phyloP scores from a whole-genome alignment of 2,797 vertebrate genomes.

The Anisognathus igniventris region DNA sequence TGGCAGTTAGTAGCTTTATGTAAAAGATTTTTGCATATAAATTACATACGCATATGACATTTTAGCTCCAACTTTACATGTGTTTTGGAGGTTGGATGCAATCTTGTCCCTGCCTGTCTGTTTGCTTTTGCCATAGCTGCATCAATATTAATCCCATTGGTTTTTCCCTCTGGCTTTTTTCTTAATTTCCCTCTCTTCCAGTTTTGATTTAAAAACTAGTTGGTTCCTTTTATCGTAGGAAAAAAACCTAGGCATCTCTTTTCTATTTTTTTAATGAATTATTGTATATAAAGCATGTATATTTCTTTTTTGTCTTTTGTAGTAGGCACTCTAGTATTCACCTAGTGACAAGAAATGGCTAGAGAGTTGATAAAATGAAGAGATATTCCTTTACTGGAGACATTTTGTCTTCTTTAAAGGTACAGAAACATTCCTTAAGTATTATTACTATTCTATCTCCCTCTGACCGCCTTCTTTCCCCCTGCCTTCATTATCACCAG shows the following conservation, averaged over 20 bases:
- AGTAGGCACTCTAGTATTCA: neutral
- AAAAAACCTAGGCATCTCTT: neutral
- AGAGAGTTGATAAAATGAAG: neutral
- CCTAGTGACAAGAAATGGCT: neutral
- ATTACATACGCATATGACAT: constrained; percentile 76
- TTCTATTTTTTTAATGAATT: neutral
- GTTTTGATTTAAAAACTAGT: constrained; percentile 3
- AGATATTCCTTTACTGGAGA: neutral
- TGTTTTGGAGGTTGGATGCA: constrained; percentile 73
- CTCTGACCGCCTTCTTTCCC: neutral
- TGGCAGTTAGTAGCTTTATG: constrained; percentile 69
- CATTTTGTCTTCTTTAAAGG: neutral
- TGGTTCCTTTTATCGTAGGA: neutral
- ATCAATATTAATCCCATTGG: constrained; percentile 68
- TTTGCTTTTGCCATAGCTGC: constrained; percentile 62
- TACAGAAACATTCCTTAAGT: neutral
- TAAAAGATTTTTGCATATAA: constrained; percentile 75
- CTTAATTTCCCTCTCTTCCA: constrained; percentile 16
- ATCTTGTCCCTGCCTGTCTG: constrained; percentile 68
- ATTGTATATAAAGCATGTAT: neutral
- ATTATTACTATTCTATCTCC: neutral
- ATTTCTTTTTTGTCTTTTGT: neutral
- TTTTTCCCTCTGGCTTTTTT: constrained; percentile 47
- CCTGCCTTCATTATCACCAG: neutral
- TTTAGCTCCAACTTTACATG: constrained; percentile 76